Base-by-base conservation (phyloP, 2,797 vertebrate genomes). In the Danio kyathit region DNA sequence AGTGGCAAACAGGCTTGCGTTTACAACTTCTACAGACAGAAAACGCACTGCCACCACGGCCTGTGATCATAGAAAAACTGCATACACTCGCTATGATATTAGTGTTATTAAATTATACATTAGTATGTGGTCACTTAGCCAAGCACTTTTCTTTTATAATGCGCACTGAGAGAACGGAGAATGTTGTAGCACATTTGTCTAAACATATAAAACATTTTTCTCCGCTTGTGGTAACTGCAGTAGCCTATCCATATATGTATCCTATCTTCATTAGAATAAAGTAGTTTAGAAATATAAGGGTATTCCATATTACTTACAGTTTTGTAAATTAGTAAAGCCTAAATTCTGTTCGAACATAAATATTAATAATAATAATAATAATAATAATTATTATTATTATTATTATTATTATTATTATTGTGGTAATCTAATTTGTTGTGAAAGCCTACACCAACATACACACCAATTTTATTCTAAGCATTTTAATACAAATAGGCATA, bases 1-100 rank as follows among this genome's bases (percentile, higher is more conserved):
- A 51, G 14, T 44, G 13, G 57, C 21, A 76, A 74, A 85, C 70
- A 66, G n/a, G 76, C 69, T 56, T 43, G 38, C 10, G 43, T 43
- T 63, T 52, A 21, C 9, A 56, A 64, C 66, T 16, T 13, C 13
- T 52, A 12, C 76, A 16, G 16, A 69, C 29, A 2, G n/a, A 49
- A 12, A 46, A 69, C 21, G 16, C 19, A n/a, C n/a, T 21, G 11
- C 29, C 29, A 29, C 29, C 29, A 29, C 29, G 29, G 1, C 1
- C 29, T 1, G 29, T 29, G 29, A 29, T 29, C 29, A 64, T 5
- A n/a, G n/a, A 70, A 70, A 49, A 1, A 0, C 0, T 7, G 4
- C 51, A 19, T 12, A 10, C 17, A 54, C 17, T 43, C 4, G 4
- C 8, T 8, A 52, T 19, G 54, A 44, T 5, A 43, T 52, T 54